Conservation (phyloP, 2,797 vertebrate species). For the Crax fasciolata region DNA sequence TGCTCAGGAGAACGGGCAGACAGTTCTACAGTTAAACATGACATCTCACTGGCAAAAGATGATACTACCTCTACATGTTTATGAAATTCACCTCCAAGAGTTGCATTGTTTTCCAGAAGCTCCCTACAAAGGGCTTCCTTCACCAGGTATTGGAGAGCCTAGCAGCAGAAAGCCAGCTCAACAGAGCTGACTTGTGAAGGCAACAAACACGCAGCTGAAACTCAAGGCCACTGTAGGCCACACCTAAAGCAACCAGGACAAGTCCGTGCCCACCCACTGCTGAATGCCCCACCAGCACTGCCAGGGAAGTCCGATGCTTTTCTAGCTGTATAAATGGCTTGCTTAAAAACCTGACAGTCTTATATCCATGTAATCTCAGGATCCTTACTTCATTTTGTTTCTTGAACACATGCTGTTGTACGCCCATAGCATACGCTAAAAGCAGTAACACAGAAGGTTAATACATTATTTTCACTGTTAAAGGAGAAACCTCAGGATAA, state of each 20-base stretch:
- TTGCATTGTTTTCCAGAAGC: background rate
- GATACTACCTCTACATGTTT: background rate
- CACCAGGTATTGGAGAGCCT: background rate
- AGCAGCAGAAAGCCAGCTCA: background rate
- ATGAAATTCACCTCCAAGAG: background rate
- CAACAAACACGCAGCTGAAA: background rate
- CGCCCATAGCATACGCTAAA: accelerated
- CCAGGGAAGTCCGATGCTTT: background rate
- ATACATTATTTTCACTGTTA: background rate
- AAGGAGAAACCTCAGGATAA: background rate
- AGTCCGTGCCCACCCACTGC: accelerated
- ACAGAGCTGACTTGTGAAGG: background rate
- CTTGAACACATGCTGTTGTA: background rate
- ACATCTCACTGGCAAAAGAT: background rate
- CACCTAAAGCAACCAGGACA: background rate
- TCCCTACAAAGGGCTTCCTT: background rate
- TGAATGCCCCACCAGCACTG: background rate
- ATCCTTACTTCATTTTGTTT: background rate
- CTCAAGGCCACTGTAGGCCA: background rate
- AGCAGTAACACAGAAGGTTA: accelerated
- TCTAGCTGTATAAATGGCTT: background rate
- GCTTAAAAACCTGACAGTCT: background rate
- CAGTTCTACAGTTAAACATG: background rate
- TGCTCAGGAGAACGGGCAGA: background rate
- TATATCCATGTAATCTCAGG: background rate